Evolutionary conservation across 2,797 vertebrate species (phyloP).

Genomic region (Cyclopterus lumpus): DNA sequence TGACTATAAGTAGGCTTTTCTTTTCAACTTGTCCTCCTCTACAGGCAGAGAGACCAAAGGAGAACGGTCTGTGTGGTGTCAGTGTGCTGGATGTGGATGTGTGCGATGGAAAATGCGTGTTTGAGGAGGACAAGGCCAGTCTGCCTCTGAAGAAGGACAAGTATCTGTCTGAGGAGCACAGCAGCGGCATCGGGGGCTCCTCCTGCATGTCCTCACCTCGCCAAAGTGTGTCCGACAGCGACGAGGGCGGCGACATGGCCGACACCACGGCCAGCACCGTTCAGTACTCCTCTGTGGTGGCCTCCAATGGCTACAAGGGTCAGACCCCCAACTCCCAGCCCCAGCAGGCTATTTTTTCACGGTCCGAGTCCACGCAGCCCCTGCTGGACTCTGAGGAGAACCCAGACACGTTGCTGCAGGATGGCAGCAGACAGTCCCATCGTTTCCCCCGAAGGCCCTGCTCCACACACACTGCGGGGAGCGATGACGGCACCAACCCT

Average conservation of each 20-base stretch:
- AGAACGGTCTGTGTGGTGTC: conserved; percentile 88
- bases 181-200: conserved; percentile 97
- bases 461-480: conserved; percentile 51
- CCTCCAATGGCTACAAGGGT: conserved; percentile 90
- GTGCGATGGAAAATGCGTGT: conserved; percentile 86
- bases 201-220: conserved; percentile 97
- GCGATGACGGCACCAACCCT: conserved; percentile 38
- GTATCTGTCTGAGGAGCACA: conserved; percentile 93
- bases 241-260: conserved; percentile 88
- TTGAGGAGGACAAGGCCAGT: conserved; percentile 88
- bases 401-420: conserved; percentile 75
- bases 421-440: conserved; percentile 64
- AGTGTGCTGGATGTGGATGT: conserved; percentile 91
- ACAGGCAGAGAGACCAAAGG: conserved; percentile 89
- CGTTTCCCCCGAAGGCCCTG: conserved; percentile 73
- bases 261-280: conserved; percentile 93
- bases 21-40: conserved; percentile 36
- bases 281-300: conserved; percentile 94
- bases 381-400: conserved; percentile 93
- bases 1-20: neutral
- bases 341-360: conserved; percentile 87
- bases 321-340: conserved; percentile 86
- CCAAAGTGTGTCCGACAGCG: conserved; percentile 93
- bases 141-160: conserved; percentile 93
- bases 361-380: conserved; percentile 96